phyloP scores from a whole-genome alignment of 1,140 invertebrate species.

The Drosophila miranda region DNA sequence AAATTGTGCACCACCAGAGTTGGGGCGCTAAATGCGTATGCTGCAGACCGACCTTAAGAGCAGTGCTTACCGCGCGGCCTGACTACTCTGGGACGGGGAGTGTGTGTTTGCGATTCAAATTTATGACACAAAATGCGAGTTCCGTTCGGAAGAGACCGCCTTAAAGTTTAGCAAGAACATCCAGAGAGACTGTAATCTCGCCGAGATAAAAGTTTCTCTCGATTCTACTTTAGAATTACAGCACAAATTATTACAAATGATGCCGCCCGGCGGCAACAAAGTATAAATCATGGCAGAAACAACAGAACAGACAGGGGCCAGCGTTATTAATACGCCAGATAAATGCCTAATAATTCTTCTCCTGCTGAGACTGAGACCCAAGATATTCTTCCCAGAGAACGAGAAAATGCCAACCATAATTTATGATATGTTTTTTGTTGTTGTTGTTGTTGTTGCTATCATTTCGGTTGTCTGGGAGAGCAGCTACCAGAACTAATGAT shows the following conservation, averaged over 20 bases:
- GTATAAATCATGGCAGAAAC: slow-evolving; percentile 64
- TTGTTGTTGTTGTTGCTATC: slow-evolving; percentile 21
- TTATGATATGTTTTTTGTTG: slow-evolving; percentile 35
- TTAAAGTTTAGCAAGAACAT: slow-evolving; percentile 30
- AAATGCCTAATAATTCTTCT: slow-evolving; percentile 68
- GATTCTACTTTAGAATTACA: slow-evolving; percentile 58
- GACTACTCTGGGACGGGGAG: slow-evolving; percentile 1
- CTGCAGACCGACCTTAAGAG: slow-evolving; percentile 60
- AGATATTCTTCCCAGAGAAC: slow-evolving; percentile 17
- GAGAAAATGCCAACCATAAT: slow-evolving; percentile 38
- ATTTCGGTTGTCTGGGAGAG: slow-evolving; percentile 35
- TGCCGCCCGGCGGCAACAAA: slow-evolving; percentile 50
- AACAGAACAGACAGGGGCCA: slow-evolving; percentile 6
- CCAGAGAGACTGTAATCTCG: slow-evolving; percentile 26
- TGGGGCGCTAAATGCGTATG: slow-evolving; percentile 55
- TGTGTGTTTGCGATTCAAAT: slow-evolving; percentile 54
- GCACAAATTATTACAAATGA: slow-evolving; percentile 77
- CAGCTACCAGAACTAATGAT: slow-evolving; percentile 31
- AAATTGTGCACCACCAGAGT: slow-evolving; percentile 33
- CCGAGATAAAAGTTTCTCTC: slow-evolving; percentile 49
- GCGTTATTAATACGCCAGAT: slow-evolving; percentile 64
- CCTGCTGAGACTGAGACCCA: slow-evolving; percentile 16
- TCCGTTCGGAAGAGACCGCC: slow-evolving; percentile 3
- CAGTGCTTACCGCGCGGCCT: slow-evolving; percentile 18
- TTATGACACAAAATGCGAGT: slow-evolving; percentile 44